These are phyloP conservation scores for Tachysurus vachellii DNA, from an alignment of 2,113 vertebrate species.

Conservation along the genomic window DNA sequence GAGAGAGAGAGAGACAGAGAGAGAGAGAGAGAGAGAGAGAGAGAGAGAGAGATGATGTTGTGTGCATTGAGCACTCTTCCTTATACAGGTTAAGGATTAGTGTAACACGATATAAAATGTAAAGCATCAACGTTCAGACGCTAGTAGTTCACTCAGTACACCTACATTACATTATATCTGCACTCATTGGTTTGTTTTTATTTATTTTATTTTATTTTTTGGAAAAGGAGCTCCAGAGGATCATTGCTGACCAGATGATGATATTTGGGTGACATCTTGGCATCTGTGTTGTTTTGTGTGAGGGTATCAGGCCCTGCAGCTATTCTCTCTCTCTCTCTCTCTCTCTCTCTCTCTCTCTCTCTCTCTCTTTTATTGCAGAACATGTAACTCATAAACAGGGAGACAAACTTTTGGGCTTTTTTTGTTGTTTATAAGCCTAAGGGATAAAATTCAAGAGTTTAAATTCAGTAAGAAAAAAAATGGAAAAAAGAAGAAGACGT, in stretches of 20 bases:
- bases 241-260: not conserved
- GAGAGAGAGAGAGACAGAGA: not conserved
- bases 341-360: no score
- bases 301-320: not conserved
- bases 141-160: not conserved
- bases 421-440: no score
- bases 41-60: not conserved
- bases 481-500: no score
- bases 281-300: not conserved
- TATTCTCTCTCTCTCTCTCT: not conserved
- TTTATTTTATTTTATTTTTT: no score
- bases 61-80: not conserved
- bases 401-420: no score
- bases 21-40: conserved; percentile 10
- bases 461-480: no score
- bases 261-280: not conserved
- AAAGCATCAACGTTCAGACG: not conserved
- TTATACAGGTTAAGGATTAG: not conserved
- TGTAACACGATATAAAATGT: not conserved
- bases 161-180: not conserved
- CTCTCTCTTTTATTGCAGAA: no score
- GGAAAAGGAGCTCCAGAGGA: not conserved
- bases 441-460: no score
- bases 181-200: no score
- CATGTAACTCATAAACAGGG: no score